Evolutionary conservation across 2,113 vertebrate species (phyloP).

Genomic region (Progne subis): DNA sequence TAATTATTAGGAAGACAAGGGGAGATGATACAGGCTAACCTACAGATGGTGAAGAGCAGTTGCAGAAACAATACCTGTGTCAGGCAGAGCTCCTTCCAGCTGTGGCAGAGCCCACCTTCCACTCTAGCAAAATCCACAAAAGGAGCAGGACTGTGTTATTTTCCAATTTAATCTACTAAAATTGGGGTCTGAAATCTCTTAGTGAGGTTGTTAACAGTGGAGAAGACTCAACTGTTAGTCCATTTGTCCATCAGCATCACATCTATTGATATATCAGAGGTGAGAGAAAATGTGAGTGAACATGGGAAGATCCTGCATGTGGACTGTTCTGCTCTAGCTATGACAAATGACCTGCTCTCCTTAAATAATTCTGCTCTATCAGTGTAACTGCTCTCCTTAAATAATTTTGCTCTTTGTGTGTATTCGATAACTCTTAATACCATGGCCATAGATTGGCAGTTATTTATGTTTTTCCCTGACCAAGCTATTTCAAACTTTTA

Average conservation of each 20-base stretch:
- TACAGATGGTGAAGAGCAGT: neutral
- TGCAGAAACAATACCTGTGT: neutral
- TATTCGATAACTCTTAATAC: neutral
- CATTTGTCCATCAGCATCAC: neutral
- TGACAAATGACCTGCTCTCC: neutral
- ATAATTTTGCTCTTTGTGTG: neutral
- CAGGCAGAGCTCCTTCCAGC: neutral
- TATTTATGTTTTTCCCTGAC: neutral
- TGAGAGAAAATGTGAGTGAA: neutral
- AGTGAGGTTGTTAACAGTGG: neutral
- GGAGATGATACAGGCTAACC: neutral
- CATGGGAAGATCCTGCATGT: neutral
- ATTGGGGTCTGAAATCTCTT: neutral
- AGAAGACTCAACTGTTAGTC: neutral
- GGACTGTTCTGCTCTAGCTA: neutral
- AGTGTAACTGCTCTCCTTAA: neutral
- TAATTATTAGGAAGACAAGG: neutral
- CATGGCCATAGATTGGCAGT: neutral
- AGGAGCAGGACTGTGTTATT: neutral
- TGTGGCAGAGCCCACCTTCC: neutral
- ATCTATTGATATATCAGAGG: neutral
- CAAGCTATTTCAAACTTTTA: neutral
- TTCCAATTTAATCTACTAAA: neutral
- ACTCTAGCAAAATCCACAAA: neutral
- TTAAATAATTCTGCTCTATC: neutral